Conservation (phyloP, 2,888 invertebrate genomes). For the Lydus trimaculatus region DNA sequence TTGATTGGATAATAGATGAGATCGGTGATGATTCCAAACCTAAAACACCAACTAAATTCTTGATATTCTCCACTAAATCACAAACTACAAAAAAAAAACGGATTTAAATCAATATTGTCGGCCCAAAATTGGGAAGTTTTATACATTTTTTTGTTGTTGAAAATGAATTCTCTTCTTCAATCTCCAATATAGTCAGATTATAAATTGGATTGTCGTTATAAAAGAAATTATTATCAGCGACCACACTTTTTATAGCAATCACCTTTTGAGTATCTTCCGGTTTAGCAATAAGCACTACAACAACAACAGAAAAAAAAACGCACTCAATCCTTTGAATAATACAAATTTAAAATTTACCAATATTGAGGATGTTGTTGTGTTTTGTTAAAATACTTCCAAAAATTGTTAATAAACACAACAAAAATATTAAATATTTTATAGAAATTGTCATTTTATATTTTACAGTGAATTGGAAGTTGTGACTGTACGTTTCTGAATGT, state of each 20-base stretch:
- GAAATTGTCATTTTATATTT: neutral
- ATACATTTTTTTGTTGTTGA: constrained; percentile 1
- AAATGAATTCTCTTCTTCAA: constrained; percentile 8
- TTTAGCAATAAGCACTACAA: neutral
- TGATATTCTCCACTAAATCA: neutral
- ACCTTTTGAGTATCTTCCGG: neutral
- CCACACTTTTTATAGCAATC: neutral
- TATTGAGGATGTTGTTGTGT: neutral
- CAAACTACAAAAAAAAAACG: constrained; percentile 11
- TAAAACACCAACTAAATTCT: constrained; percentile 73
- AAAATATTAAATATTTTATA: neutral
- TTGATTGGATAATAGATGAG: constrained; percentile 78
- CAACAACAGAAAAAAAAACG: too few relatives aligned
- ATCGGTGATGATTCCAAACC: constrained; percentile 75
- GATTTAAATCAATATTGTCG: neutral
- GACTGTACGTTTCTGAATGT: neutral
- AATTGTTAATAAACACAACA: neutral
- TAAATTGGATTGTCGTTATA: neutral
- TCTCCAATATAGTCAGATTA: neutral
- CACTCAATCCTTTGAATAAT: neutral
- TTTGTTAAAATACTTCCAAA: neutral
- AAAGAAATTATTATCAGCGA: neutral
- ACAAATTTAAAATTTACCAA: neutral
- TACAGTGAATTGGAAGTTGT: neutral
- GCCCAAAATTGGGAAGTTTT: neutral